Evolutionary conservation across 23 tunicate genomes (phyloP).

Genomic region (Pegea sp.): DNA sequence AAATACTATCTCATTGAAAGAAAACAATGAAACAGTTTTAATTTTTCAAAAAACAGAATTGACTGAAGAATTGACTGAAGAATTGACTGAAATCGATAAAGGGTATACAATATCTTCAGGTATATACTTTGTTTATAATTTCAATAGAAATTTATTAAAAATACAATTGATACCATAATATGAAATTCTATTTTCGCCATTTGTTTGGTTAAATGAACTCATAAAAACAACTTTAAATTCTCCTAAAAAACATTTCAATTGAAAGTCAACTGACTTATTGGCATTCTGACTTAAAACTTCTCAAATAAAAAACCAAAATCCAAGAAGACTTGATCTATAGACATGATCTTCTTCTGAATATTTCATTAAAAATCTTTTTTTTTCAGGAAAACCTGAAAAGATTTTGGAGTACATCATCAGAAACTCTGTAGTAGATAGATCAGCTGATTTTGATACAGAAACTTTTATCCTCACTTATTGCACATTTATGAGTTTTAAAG

Average conservation of each 20-base stretch:
- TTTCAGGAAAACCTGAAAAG: constrained; percentile 45
- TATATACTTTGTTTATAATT: too few species aligned
- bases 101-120: constrained; percentile 3
- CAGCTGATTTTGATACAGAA: constrained; percentile 31
- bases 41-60: constrained; percentile 39
- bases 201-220: too few species aligned
- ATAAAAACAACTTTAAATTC: too few species aligned
- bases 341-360: background rate
- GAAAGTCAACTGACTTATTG: too few species aligned
- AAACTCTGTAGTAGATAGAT: background rate
- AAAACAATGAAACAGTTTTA: constrained; percentile 57
- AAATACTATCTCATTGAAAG: constrained; percentile 69
- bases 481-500: constrained; percentile 26
- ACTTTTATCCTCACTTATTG: constrained; percentile 39
- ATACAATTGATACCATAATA: too few species aligned
- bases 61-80: background rate
- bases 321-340: background rate
- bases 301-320: background rate
- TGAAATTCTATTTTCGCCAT: too few species aligned
- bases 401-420: constrained; percentile 51
- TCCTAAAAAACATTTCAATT: too few species aligned
- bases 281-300: too few species aligned
- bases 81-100: background rate
- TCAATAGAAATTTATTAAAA: too few species aligned
- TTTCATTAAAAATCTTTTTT: background rate